Conservation (phyloP, 2,113 vertebrate genomes). For the Poecile atricapillus region DNA sequence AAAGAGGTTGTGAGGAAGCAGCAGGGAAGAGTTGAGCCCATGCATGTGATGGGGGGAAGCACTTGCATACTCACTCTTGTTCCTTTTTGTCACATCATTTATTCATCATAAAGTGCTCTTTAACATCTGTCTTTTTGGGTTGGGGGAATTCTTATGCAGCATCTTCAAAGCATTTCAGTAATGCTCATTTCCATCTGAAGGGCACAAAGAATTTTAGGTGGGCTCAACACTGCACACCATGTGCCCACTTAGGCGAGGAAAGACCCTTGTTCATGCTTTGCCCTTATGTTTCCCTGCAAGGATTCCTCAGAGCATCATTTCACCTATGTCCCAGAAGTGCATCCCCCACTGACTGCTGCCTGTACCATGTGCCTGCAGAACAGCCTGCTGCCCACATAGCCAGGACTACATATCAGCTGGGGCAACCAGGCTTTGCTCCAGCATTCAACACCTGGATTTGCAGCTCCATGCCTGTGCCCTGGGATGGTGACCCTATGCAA, state of each 20-base stretch:
- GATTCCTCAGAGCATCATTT: not conserved
- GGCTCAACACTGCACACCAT: not conserved
- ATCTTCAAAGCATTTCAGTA: not conserved
- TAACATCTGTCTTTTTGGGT: not conserved
- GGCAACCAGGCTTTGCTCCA: not conserved
- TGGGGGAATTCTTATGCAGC: not conserved
- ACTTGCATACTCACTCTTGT: not conserved
- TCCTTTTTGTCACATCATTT: slow-evolving; percentile 38
- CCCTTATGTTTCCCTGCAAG: not conserved
- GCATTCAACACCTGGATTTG: not conserved
- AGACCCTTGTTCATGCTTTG: not conserved
- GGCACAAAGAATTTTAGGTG: not conserved
- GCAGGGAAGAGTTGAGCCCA: not conserved
- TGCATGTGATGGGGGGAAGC: accelerated
- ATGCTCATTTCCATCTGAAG: not conserved
- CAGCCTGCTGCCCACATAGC: not conserved
- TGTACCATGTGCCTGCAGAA: accelerated
- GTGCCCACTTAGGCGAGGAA: not conserved
- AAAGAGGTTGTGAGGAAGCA: not conserved
- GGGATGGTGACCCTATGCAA: not conserved
- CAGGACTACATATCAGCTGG: accelerated
- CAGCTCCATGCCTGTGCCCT: not conserved
- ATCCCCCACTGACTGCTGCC: too few species aligned
- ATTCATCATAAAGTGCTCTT: slow-evolving; percentile 23
- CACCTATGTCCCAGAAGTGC: accelerated